These are phyloP conservation scores for Carettochelys insculpta DNA, from an alignment of 2,113 vertebrate species.

Conservation along the genomic window DNA sequence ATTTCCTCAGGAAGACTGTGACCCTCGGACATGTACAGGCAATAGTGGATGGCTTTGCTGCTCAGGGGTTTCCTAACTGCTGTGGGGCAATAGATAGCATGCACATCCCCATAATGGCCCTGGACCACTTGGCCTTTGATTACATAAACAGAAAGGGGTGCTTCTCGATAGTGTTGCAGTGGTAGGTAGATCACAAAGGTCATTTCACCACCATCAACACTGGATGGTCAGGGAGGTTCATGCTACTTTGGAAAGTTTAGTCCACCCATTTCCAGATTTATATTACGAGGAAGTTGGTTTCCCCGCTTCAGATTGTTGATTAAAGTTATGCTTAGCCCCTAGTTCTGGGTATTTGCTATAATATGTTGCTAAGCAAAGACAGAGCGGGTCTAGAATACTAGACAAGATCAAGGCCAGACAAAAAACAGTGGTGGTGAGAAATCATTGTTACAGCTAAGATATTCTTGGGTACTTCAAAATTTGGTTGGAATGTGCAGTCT, in stretches of 20 bases:
- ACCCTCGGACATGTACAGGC: too few relatives aligned
- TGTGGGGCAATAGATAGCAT: too few relatives aligned
- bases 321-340: not conserved
- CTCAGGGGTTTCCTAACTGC: too few relatives aligned
- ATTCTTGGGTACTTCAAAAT: constrained; percentile 17
- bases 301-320: not conserved
- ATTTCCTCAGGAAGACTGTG: too few relatives aligned
- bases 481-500: constrained; percentile 65
- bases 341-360: accelerated
- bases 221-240: too few relatives aligned
- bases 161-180: too few relatives aligned
- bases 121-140: too few relatives aligned
- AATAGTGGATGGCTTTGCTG: too few relatives aligned
- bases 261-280: not conserved
- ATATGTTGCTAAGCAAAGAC: not conserved
- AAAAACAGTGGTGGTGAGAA: not conserved
- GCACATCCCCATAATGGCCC: too few relatives aligned
- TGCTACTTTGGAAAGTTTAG: not conserved
- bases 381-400: not conserved
- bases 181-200: too few relatives aligned
- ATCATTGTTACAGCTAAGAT: constrained; percentile 5
- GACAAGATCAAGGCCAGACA: not conserved
- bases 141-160: too few relatives aligned
- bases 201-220: too few relatives aligned
- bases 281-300: not conserved